These are phyloP conservation scores for Liopterus haemorrhoidalis DNA, from an alignment of 2,888 invertebrate species.

Conservation along the genomic window DNA sequence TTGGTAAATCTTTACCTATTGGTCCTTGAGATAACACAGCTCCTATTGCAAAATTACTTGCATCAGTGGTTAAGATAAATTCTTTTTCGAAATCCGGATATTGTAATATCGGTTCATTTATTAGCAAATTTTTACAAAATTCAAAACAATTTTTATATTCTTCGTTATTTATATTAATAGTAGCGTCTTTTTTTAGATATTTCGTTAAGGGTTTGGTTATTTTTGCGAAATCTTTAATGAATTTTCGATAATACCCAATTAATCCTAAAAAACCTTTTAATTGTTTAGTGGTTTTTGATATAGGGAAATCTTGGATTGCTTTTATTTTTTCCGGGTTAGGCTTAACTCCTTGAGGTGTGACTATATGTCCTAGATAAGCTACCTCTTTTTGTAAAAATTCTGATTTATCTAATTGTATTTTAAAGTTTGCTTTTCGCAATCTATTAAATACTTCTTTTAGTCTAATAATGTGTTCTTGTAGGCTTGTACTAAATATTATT, in stretches of 20 bases:
- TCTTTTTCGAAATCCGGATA: constrained; percentile 29
- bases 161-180: constrained; percentile 9
- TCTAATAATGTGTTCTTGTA: constrained; percentile 23
- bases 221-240: constrained; percentile 2
- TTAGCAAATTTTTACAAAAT: neutral
- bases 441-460: constrained; percentile 31
- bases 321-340: constrained; percentile 7
- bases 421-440: neutral
- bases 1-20: constrained; percentile 33
- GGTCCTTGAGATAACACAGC: constrained; percentile 33
- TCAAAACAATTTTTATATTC: constrained; percentile 3
- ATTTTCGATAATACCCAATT: constrained; percentile 24
- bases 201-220: constrained; percentile 13
- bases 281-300: constrained; percentile 18
- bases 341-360: neutral
- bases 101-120: constrained; percentile 10
- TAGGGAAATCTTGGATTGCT: constrained; percentile 30
- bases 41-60: constrained; percentile 31
- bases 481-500: constrained; percentile 1
- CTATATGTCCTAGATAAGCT: constrained; percentile 3
- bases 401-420: constrained; percentile 3
- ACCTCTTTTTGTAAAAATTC: constrained; percentile 3
- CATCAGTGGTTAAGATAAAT: constrained; percentile 33
- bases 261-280: constrained; percentile 18
- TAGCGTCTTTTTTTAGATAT: constrained; percentile 21